phyloP scores from a whole-genome alignment of 2,888 invertebrate genomes.

The Cryptocephalus primarius region DNA sequence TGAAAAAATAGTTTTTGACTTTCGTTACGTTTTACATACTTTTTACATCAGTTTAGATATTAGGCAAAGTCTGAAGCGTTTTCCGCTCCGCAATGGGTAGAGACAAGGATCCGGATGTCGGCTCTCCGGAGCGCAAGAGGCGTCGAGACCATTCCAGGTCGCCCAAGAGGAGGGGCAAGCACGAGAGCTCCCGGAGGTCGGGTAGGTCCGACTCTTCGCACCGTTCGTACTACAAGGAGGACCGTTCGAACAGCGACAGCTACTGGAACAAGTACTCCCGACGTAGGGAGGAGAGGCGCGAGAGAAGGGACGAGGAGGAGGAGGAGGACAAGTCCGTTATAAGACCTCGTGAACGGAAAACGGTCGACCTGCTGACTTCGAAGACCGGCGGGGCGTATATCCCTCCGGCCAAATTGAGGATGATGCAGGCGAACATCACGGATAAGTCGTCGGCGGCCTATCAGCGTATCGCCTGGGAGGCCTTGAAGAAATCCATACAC shows the following conservation, averaged over 20 bases:
- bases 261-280: slow-evolving; percentile 36
- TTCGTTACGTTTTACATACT: no score
- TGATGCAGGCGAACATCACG: slow-evolving; percentile 93
- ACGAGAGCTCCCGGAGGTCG: slow-evolving; percentile 4
- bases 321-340: slow-evolving; percentile 25
- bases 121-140: slow-evolving; percentile 11
- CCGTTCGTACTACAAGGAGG: slow-evolving; percentile 30
- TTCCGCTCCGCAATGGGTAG: slow-evolving; percentile 8
- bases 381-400: slow-evolving; percentile 94
- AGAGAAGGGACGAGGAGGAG: slow-evolving; percentile 11
- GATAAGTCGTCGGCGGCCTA: slow-evolving; percentile 93
- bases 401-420: slow-evolving; percentile 87
- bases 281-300: slow-evolving; percentile 5
- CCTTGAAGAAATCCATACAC: slow-evolving; percentile 95
- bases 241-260: slow-evolving; percentile 28
- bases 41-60: no score
- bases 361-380: slow-evolving; percentile 63
- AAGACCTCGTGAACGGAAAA: slow-evolving; percentile 37
- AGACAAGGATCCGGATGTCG: slow-evolving; percentile 9
- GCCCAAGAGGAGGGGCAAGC: slow-evolving; percentile 7
- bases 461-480: slow-evolving; percentile 97
- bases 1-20: no score
- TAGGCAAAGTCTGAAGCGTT: no score
- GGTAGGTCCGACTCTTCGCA: slow-evolving; percentile 3
- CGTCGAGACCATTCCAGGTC: slow-evolving; percentile 13